Conservation (phyloP, 2,113 vertebrate species). For the Gallinago paraguaiae region DNA sequence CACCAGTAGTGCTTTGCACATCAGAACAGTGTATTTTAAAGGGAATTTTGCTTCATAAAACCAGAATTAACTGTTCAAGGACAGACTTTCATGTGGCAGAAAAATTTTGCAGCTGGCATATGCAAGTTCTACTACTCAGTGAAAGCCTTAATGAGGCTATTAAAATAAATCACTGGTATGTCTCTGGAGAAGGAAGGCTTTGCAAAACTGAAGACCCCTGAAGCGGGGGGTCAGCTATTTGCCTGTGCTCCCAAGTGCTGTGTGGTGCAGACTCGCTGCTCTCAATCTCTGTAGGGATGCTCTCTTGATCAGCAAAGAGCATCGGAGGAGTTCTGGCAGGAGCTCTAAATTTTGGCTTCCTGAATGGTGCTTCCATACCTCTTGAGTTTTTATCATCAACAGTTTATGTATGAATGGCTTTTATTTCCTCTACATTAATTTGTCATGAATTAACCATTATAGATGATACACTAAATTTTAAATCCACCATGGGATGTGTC, state of each 20-base stretch:
- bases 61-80: neutral
- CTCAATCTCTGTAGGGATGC: neutral
- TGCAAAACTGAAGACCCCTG: neutral
- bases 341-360: neutral
- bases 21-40: neutral
- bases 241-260: neutral
- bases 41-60: neutral
- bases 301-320: neutral
- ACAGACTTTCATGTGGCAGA: neutral
- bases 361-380: neutral
- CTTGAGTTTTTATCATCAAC: neutral
- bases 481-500: neutral
- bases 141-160: neutral
- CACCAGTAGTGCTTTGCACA: neutral
- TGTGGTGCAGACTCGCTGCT: rapidly evolving
- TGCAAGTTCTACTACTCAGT: neutral
- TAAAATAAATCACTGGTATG: neutral
- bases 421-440: neutral
- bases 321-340: neutral
- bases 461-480: neutral
- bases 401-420: neutral
- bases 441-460: neutral
- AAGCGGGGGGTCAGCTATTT: neutral
- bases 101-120: neutral
- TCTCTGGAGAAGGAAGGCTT: neutral